Evolutionary conservation across 2,888 invertebrate species (phyloP), one percentile per base, ranked within the genome.

Genomic region (Mycalesis mineus): DNA sequence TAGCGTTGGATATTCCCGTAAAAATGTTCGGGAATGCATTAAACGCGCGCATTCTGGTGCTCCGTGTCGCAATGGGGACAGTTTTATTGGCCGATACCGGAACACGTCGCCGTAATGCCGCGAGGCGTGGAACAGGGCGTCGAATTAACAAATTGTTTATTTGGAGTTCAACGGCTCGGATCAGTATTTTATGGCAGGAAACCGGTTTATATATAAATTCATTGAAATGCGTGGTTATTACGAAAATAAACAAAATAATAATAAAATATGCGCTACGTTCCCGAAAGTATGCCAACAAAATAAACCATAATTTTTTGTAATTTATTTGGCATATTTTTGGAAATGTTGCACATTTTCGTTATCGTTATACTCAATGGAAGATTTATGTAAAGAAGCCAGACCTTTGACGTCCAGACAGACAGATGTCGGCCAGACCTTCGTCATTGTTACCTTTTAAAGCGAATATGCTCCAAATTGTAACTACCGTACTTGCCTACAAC

Each of bases 31-130:
- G 67, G 65, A 70, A 72, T 73, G 65, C 70, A 72, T 74, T 22
- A 74, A 73, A 77, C 65, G 72, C 67, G 65, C 61, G 72, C 73
- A 73, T 74, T 76, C 72, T 72, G 75, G 70, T 66, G 71, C 68
- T 67, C 66, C 70, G 70, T 78, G 78, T 77, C 73, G 79, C 77
- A 75, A 78, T 67, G 74, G 72, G 69, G 82, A 80, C 81, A 81
- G 79, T 75, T 83, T 82, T 79, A 80, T 80, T 72, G 72, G 74
- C 64, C 65, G 66, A 73, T 72, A 71, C 77, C 75, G 78, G 78
- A 78, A 80, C 74, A 71, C 70, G 66, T 68, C 69, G 70, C 65
- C 68, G 69, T 72, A 71, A 71, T 66, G 69, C 65, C 57, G 56
- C 52, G 37, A 60, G 64, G 60, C 63, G 63, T 65, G 54, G 51